A percentile compares a stretch with the other conserved stretches of the same genome.
Conservation (phyloP, 2,888 invertebrate species). For the Ophion slaviceki region DNA sequence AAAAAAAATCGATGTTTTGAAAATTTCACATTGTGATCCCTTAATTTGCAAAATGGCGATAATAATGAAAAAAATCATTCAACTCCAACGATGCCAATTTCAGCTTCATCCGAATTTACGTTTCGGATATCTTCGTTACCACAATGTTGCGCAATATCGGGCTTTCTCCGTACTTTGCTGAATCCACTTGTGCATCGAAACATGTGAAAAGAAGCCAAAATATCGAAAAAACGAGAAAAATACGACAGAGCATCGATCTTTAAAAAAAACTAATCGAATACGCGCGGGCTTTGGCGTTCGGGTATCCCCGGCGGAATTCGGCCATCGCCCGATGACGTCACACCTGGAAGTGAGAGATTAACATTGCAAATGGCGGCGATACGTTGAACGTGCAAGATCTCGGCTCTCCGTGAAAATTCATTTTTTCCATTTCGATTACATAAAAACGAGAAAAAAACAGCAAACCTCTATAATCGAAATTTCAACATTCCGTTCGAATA, state of each 20-base stretch:
- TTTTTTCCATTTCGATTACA: neutral
- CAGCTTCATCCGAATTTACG: neutral
- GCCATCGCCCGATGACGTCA: conserved; percentile 23
- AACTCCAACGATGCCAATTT: too few relatives aligned
- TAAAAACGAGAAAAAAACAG: neutral
- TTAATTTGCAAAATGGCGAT: too few relatives aligned
- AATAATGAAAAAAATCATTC: too few relatives aligned
- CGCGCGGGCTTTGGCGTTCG: conserved; percentile 18
- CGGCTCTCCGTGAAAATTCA: conserved; percentile 19
- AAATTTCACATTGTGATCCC: too few relatives aligned
- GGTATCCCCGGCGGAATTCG: conserved; percentile 3
- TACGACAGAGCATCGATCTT: neutral
- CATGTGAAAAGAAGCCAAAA: neutral
- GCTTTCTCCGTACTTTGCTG: neutral
- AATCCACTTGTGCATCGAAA: too few relatives aligned
- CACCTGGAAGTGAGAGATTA: neutral
- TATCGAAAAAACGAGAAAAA: neutral
- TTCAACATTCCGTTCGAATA: too few relatives aligned
- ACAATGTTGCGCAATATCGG: neutral
- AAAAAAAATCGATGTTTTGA: too few relatives aligned
- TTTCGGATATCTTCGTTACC: too few relatives aligned
- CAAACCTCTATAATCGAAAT: neutral
- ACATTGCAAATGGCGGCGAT: conserved; percentile 59
- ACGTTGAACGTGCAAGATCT: conserved; percentile 45
- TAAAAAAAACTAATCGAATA: neutral